A percentile compares a stretch with the other conserved stretches of the same genome.
Conservation (phyloP, 2,888 invertebrate species). For the Tuberolachnus salignus region DNA sequence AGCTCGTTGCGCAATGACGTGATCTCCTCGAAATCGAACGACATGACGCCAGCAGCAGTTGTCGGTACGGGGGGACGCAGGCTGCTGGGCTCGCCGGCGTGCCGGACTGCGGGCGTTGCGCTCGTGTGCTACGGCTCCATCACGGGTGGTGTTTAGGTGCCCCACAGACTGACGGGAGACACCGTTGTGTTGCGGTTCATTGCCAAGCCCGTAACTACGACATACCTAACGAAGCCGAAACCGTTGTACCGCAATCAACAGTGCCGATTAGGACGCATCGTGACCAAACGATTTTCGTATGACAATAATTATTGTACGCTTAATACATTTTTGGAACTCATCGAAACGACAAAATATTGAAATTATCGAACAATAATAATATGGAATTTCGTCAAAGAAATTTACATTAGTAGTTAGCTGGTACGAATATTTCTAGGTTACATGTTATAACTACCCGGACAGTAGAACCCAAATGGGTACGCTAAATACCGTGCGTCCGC, state of each 20-base stretch:
- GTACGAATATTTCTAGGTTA: slow-evolving; percentile 39
- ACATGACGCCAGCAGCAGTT: slow-evolving; percentile 13
- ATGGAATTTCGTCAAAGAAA: slow-evolving; percentile 20
- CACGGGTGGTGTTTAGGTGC: background rate
- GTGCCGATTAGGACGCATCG: background rate
- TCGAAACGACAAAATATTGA: background rate
- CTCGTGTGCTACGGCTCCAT: slow-evolving; percentile 22
- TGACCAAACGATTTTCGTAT: background rate
- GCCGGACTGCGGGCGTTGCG: background rate
- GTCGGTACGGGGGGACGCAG: background rate
- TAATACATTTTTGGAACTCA: background rate
- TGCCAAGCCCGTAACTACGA: slow-evolving; percentile 11
- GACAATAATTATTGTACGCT: background rate
- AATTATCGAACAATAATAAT: slow-evolving; percentile 28
- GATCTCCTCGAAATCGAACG: slow-evolving; percentile 54
- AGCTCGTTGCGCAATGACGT: slow-evolving; percentile 56
- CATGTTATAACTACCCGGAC: slow-evolving; percentile 48
- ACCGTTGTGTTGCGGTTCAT: background rate
- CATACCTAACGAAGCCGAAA: slow-evolving; percentile 4
- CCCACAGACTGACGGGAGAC: background rate
- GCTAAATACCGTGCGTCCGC: slow-evolving; percentile 13
- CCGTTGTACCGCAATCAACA: background rate
- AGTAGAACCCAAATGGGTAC: slow-evolving; percentile 12
- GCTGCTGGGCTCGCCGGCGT: background rate
- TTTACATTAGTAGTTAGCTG: slow-evolving; percentile 16